A percentile compares a stretch with the other conserved stretches of the same genome.
Conservation (phyloP, 2,113 vertebrate genomes). For the Trogon melanurus region DNA sequence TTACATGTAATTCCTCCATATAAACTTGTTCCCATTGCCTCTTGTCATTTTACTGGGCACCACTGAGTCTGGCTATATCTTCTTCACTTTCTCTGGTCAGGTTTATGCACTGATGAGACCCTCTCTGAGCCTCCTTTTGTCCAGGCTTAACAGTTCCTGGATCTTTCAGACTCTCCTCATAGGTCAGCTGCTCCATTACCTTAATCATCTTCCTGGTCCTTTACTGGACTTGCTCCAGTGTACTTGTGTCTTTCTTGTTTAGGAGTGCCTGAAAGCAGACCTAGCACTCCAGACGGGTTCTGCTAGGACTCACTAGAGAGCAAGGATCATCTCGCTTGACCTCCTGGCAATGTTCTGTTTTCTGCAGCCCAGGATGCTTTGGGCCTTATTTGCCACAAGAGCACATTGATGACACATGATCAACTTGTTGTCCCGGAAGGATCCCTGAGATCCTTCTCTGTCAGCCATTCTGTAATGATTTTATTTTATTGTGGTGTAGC, state of each 20-base stretch:
- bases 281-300: neutral
- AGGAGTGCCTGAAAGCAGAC: neutral
- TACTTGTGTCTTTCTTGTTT: neutral
- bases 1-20: neutral
- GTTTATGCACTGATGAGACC: neutral
- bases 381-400: neutral
- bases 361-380: neutral
- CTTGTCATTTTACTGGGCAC: neutral
- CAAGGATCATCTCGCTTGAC: neutral
- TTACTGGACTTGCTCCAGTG: fast-evolving
- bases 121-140: neutral
- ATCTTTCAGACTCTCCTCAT: neutral
- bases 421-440: neutral
- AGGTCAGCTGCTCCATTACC: neutral
- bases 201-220: neutral
- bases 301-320: neutral
- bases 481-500: neutral
- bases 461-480: neutral
- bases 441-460: neutral
- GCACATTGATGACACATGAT: neutral
- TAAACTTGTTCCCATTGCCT: neutral
- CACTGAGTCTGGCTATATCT: neutral
- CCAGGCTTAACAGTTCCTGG: neutral
- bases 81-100: neutral
- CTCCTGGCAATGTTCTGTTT: neutral